phyloP scores from a whole-genome alignment of 2,113 vertebrate species.

The Prionailurus viverrinus region DNA sequence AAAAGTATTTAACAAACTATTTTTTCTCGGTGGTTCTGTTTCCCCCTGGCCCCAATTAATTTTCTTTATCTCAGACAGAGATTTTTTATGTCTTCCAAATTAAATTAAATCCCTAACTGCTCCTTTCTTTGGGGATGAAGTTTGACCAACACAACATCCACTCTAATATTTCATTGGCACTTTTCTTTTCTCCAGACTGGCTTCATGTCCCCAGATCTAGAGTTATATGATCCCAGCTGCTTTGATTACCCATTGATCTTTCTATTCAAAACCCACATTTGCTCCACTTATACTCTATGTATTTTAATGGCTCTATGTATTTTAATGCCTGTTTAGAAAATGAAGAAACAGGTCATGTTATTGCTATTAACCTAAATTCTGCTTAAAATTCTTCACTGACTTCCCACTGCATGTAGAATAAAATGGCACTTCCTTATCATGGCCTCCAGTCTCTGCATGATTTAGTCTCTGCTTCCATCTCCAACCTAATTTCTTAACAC shows the following conservation, averaged over 20 bases:
- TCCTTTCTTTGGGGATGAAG: background rate
- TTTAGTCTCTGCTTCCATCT: background rate
- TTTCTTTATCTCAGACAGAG: constrained; percentile 8
- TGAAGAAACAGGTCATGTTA: background rate
- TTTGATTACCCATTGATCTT: background rate
- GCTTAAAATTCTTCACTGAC: background rate
- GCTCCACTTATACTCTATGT: background rate
- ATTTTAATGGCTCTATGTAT: background rate
- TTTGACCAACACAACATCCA: background rate
- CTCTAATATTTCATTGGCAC: background rate
- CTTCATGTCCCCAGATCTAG: background rate
- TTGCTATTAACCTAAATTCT: background rate
- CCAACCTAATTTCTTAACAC: background rate
- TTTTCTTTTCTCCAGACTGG: background rate
- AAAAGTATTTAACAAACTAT: background rate
- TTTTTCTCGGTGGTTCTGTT: background rate
- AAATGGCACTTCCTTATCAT: background rate
- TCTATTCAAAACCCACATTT: background rate
- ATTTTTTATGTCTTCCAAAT: background rate
- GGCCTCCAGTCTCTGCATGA: background rate
- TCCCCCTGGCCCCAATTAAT: background rate
- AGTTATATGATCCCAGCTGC: background rate
- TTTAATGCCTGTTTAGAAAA: background rate
- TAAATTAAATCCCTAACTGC: background rate
- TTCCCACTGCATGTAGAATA: background rate